Evolutionary conservation across 1,140 invertebrate species (phyloP).

Genomic region (Zophobas morio): DNA sequence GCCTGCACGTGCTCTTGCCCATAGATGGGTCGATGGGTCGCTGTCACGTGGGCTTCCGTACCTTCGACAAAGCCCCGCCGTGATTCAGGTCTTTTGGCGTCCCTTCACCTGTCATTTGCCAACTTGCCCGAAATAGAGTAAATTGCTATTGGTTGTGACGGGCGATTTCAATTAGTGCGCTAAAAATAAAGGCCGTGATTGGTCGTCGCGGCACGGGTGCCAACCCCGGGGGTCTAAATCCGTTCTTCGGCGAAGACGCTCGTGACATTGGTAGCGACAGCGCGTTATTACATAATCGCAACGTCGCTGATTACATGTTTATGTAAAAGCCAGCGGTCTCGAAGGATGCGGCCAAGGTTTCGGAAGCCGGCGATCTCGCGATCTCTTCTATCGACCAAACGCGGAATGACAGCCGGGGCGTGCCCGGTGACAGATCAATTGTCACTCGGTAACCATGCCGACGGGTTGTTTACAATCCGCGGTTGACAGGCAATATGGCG

Average conservation of each 20-base stretch:
- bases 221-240: background rate
- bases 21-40: no score
- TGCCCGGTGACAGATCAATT: slow-evolving; percentile 13
- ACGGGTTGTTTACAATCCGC: slow-evolving; percentile 1
- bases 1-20: background rate
- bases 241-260: background rate
- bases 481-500: background rate
- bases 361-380: slow-evolving; percentile 19
- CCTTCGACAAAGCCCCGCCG: no score
- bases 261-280: background rate
- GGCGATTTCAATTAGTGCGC: background rate
- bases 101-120: no score
- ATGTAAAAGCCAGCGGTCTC: slow-evolving; percentile 9
- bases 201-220: background rate
- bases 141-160: background rate
- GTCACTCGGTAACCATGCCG: slow-evolving; percentile 4
- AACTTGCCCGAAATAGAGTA: background rate
- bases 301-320: slow-evolving; percentile 41
- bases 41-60: no score
- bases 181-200: background rate
- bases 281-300: slow-evolving; percentile 42
- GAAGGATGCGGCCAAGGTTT: slow-evolving; percentile 43
- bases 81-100: no score
- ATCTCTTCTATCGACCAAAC: slow-evolving; percentile 28
- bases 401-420: background rate